Evolutionary conservation across 2,113 vertebrate species (phyloP), one percentile per base, ranked within the genome.

Genomic region (Baryphthengus martii): DNA sequence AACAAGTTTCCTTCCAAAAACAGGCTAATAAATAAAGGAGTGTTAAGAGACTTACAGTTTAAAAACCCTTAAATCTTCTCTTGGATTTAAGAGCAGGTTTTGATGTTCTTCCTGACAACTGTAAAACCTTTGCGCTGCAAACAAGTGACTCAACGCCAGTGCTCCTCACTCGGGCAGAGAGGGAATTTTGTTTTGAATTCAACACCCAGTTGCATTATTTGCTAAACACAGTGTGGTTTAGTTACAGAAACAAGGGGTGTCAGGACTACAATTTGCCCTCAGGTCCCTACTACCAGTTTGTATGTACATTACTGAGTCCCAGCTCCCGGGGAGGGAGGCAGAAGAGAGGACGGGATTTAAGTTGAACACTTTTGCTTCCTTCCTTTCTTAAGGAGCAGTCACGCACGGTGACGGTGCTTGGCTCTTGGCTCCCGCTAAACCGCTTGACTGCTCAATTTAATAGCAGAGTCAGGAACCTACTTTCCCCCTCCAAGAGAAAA

Each of bases 211-310:
- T 40, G 14, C 37, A 17, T 35, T 35, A 7, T 39, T 55, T 42
- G 18, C 59, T 77, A 53, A 55, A 49, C 3, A 33, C 4, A 9
- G 16, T 3, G 2, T 40, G 35, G 29, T 53, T 24, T 2, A n/a
- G 10, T 31, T 31, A 35, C 6, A 29, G 53, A 53, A 66, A 11
- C 29, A 24, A 10, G 0, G 1, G 13, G 9, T 1, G 7, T 25
- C 31, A 82, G 58, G 24, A 81, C 24, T 1, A 37, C 9, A 23
- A 33, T 12, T 44, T 2, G 2, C 42, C 52, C 29, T 72, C 28
- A 16, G 0, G 0, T n/a, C 44, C 77, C 26, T 3, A 14, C 65
- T 17, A 4, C 6, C 24, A 20, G 35, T 0, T 9, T 24, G 10
- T 42, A 35, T 15, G 52, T 24, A 44, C 17, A 6, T 33, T 47